Conservation (phyloP, 2,888 invertebrate species). For the Drosophila falleni region DNA sequence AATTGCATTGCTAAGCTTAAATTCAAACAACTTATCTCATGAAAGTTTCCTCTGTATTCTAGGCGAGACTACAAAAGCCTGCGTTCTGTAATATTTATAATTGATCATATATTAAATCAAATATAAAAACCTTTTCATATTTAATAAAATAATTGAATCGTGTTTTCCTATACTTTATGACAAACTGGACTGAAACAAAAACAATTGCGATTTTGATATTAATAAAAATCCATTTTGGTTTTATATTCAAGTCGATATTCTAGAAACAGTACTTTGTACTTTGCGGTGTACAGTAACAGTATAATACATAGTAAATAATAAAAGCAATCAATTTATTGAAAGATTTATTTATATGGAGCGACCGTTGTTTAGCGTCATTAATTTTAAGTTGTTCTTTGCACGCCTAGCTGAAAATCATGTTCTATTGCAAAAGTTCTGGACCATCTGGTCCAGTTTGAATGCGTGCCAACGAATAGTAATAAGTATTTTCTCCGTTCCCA, state of each 20-base stretch:
- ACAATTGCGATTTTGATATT: not conserved
- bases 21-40: conserved; percentile 29
- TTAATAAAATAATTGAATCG: not conserved
- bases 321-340: too few relatives aligned
- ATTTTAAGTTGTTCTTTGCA: conserved; percentile 51
- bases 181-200: not conserved
- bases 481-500: conserved; percentile 15
- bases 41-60: conserved; percentile 19
- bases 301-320: too few relatives aligned
- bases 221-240: too few relatives aligned
- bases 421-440: conserved; percentile 46
- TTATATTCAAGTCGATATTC: too few relatives aligned
- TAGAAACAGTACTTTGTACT: too few relatives aligned
- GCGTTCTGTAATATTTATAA: not conserved
- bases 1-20: conserved; percentile 46
- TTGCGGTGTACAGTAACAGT: too few relatives aligned
- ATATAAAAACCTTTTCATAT: not conserved
- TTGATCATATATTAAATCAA: too few relatives aligned
- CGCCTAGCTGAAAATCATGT: conserved; percentile 25
- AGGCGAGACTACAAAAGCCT: conserved; percentile 41
- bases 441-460: conserved; percentile 58
- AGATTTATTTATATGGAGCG: not conserved
- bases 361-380: conserved; percentile 50
- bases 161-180: not conserved
- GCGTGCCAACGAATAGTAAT: conserved; percentile 56